Percentiles rank a stretch among this genome's conserved stretches.
These are phyloP conservation scores for Caenorhabditis sp. DNA, from an alignment of 2,888 invertebrate genomes.

Conservation along the genomic window DNA sequence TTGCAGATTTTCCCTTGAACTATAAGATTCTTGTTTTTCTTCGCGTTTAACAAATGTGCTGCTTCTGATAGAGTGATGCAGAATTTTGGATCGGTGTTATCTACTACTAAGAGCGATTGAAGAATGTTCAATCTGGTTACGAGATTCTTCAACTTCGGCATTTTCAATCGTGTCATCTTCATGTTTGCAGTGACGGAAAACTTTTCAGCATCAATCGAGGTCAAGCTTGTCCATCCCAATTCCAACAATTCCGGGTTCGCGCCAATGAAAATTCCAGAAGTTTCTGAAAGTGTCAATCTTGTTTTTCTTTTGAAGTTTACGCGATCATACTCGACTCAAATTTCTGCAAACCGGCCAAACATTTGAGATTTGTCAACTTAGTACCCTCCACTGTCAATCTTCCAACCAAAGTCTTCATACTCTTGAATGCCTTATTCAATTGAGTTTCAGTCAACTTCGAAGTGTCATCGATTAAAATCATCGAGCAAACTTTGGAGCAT, in stretches of 20 bases:
- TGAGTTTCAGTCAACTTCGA: not conserved
- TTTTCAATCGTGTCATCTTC: not conserved
- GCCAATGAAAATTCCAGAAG: not conserved
- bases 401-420: not conserved
- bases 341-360: not conserved
- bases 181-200: not conserved
- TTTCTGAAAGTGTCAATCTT: not conserved
- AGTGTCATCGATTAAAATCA: not conserved
- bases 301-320: no score
- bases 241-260: not conserved
- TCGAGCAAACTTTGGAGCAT: not conserved
- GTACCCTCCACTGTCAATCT: not conserved
- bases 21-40: not conserved
- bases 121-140: not conserved
- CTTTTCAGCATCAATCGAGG: not conserved
- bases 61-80: not conserved
- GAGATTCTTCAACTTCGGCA: not conserved
- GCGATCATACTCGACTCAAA: not conserved
- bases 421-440: not conserved
- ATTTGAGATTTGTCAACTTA: not conserved
- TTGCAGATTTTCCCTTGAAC: not conserved
- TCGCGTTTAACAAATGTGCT: not conserved
- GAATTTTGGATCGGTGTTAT: not conserved
- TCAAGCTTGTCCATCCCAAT: not conserved
- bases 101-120: not conserved